Evolutionary conservation across 2,797 vertebrate genomes (phyloP).

Genomic region (Limnodromus scolopaceus): DNA sequence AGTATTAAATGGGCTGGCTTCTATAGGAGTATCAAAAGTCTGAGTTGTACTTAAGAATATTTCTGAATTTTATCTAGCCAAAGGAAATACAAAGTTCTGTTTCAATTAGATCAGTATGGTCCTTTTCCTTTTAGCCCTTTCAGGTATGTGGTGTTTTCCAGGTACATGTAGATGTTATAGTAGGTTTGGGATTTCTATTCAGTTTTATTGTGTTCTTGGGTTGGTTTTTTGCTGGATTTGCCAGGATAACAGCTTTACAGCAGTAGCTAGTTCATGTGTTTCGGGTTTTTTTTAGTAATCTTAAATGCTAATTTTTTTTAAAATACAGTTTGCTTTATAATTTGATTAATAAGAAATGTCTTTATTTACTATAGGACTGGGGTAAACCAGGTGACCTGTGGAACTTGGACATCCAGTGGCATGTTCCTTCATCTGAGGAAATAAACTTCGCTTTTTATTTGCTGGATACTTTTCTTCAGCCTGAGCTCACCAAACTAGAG

Average conservation of each 20-base stretch:
- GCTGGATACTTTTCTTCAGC: conserved; percentile 92
- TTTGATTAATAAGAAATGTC: not conserved
- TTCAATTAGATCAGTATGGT: not conserved
- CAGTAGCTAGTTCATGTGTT: not conserved
- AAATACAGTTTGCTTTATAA: not conserved
- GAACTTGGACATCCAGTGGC: conserved; percentile 94
- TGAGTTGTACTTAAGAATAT: not conserved
- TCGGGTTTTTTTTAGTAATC: not conserved
- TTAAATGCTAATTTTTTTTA: not conserved
- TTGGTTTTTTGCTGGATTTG: not conserved
- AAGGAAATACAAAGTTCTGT: not conserved
- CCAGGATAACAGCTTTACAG: not conserved
- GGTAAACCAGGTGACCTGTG: conserved; percentile 93
- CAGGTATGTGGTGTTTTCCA: not conserved
- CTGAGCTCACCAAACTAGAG: conserved; percentile 90
- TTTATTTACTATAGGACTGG: conserved; percentile 87
- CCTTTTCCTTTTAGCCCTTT: not conserved
- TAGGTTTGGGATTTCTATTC: not conserved
- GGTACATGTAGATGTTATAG: not conserved
- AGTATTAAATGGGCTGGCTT: not conserved
- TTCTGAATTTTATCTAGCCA: not conserved
- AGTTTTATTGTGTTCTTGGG: not conserved
- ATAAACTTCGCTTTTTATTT: conserved; percentile 88
- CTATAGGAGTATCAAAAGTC: not conserved
- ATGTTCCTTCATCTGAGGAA: conserved; percentile 90